A percentile compares a stretch with the other conserved stretches of the same genome.
These are phyloP conservation scores for Mus musculus DNA, from an alignment of 2,113 vertebrate genomes.

Conservation along the genomic window DNA sequence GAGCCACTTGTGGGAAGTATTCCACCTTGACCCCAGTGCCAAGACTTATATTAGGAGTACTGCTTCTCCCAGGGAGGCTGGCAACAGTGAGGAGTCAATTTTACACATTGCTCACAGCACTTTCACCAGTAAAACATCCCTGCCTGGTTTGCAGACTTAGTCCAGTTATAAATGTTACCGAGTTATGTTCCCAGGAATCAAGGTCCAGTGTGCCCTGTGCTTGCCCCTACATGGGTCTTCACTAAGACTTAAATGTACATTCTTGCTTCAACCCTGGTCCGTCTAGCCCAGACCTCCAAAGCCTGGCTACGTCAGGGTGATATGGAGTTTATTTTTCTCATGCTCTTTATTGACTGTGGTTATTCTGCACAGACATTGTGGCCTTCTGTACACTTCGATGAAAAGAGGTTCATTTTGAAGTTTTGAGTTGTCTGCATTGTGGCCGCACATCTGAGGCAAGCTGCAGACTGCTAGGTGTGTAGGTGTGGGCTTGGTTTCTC, in stretches of 20 bases:
- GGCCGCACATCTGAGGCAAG: slow-evolving; percentile 69
- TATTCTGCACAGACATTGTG: background rate
- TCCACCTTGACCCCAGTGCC: background rate
- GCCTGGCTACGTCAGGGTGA: background rate
- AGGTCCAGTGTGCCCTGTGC: background rate
- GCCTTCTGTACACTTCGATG: slow-evolving; percentile 57
- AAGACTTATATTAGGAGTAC: background rate
- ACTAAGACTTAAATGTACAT: background rate
- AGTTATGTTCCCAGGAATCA: slow-evolving; percentile 50
- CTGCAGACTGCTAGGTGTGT: slow-evolving; percentile 46
- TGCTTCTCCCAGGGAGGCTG: slow-evolving; percentile 2
- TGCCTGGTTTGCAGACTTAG: slow-evolving; percentile 18
- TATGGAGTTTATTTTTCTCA: background rate
- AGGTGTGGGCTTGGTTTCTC: background rate
- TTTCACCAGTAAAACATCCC: slow-evolving; percentile 1
- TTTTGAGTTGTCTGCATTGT: slow-evolving; percentile 51
- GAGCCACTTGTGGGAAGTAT: background rate
- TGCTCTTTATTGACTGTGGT: background rate
- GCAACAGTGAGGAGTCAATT: background rate
- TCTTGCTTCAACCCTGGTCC: background rate
- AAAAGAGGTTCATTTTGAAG: slow-evolving; percentile 61
- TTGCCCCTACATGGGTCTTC: slow-evolving; percentile 42
- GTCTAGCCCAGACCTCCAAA: background rate
- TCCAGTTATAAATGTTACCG: slow-evolving; percentile 34
- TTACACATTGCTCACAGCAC: background rate